These are phyloP conservation scores for Carpatolechia fugitivella DNA, from an alignment of 2,888 invertebrate genomes.

Conservation along the genomic window DNA sequence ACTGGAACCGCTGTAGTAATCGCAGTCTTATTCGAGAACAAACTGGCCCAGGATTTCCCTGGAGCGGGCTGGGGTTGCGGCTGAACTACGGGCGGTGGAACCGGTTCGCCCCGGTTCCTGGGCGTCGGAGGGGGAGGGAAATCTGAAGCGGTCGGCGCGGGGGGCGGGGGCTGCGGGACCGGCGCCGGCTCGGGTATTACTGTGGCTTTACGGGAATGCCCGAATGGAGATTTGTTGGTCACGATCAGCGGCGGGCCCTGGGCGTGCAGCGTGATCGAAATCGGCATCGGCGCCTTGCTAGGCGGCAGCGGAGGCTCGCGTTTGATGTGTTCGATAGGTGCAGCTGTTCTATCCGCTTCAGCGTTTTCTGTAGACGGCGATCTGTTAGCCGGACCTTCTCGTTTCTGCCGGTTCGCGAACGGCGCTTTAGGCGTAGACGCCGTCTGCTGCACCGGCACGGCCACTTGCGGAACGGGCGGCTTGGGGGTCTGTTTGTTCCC, in stretches of 20 bases:
- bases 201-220: slow-evolving; percentile 59
- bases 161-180: slow-evolving; percentile 63
- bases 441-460: slow-evolving; percentile 66
- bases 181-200: slow-evolving; percentile 54
- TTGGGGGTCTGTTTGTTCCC: slow-evolving; percentile 64
- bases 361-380: slow-evolving; percentile 59
- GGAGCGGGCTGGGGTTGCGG: slow-evolving; percentile 65
- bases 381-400: slow-evolving; percentile 58
- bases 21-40: slow-evolving; percentile 73
- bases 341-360: slow-evolving; percentile 43
- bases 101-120: slow-evolving; percentile 57
- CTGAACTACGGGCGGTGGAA: slow-evolving; percentile 48
- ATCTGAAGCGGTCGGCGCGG: slow-evolving; percentile 72
- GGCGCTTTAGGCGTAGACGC: slow-evolving; percentile 68
- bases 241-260: slow-evolving; percentile 72
- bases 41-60: slow-evolving; percentile 83
- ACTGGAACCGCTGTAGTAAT: slow-evolving; percentile 24
- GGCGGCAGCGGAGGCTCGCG: slow-evolving; percentile 63
- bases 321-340: slow-evolving; percentile 48
- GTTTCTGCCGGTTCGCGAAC: slow-evolving; percentile 69
- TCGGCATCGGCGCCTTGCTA: slow-evolving; percentile 72
- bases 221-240: slow-evolving; percentile 69
- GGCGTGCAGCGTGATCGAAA: slow-evolving; percentile 69
- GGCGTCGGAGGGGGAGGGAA: slow-evolving; percentile 74
- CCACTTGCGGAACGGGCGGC: slow-evolving; percentile 65